Evolutionary conservation across 2,113 vertebrate species (phyloP), one percentile per base, ranked within the genome.

Genomic region (Podarcis raffonei): DNA sequence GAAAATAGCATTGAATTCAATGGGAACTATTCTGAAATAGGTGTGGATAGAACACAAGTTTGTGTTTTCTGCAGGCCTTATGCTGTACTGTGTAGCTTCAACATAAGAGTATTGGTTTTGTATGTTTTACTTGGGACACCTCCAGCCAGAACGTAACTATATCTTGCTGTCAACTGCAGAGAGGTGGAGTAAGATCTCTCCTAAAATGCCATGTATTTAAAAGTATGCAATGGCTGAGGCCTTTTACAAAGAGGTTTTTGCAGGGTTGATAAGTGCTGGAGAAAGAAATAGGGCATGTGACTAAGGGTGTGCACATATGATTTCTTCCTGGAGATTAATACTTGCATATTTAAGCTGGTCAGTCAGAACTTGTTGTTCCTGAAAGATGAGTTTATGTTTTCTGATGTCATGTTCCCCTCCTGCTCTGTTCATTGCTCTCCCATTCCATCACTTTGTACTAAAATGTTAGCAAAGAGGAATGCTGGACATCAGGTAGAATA

Each of bases 241-340:
- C 16, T 53, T 7, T 76, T 76, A 27, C 15, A 85, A 62, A 6
- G 7, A 39, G 23, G 37, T 25, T 23, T 30, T 16, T 77, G 22
- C 35, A 76, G 71, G 35, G 57, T 65, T 85, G 65, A 48, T 30
- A 65, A 85, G 35, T 39, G 35, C 22, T 65, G 15, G 39, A 35
- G 35, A 22, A 18, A 84, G 30, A 25, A 11, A 22, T 23, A 84
- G 25, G 42, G 25, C n/a, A 32, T 35, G 32, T 85, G 53, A 65
- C 22, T 76, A 76, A 35, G 32, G 57, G 32, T 76, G 72, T 77
- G 25, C 23, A 30, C 27, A 69, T 3, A 20, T 39, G 32, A 76
- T 32, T 71, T 76, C 57, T 77, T 85, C 57, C 72, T 85, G 72
- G 72, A 85, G 72, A 76, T 85, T 27, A 85, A 37, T 85, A 37